These are phyloP conservation scores for Peromyscus maniculatus DNA, from an alignment of 2,113 vertebrate genomes.

Conservation along the genomic window DNA sequence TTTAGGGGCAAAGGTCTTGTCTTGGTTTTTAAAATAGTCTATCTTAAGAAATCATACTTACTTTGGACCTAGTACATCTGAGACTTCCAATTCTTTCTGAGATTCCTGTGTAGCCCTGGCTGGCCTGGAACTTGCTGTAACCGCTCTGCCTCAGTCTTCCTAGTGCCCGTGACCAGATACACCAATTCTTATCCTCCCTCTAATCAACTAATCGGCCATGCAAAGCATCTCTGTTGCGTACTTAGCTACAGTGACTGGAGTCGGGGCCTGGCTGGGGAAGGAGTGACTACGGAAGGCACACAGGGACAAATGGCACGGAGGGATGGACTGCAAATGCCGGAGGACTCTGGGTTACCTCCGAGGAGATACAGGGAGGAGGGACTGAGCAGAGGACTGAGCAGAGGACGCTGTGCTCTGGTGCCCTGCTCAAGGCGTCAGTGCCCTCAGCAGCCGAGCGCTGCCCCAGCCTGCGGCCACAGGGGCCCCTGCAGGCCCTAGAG, in stretches of 20 bases:
- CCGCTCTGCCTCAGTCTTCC: background rate
- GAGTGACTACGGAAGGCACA: background rate
- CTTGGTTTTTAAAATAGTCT: background rate
- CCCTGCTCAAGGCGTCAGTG: background rate
- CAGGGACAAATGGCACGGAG: background rate
- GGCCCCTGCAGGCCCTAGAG: background rate
- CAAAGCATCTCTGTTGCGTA: background rate
- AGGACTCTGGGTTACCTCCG: background rate
- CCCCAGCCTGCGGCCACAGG: background rate
- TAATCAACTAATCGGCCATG: background rate
- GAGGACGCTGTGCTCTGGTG: background rate
- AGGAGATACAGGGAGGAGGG: background rate
- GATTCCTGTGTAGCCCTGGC: background rate
- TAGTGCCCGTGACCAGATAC: background rate
- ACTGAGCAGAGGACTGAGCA: background rate
- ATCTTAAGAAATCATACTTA: background rate
- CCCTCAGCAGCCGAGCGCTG: background rate
- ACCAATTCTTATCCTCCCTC: background rate
- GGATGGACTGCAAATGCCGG: background rate
- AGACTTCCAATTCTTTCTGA: background rate
- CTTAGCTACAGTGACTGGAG: background rate
- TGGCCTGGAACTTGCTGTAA: background rate
- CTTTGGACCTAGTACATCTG: background rate
- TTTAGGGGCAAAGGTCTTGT: background rate
- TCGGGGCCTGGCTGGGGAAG: background rate